phyloP scores from a whole-genome alignment of 2,113 vertebrate species.

The Suncus etruscus region DNA sequence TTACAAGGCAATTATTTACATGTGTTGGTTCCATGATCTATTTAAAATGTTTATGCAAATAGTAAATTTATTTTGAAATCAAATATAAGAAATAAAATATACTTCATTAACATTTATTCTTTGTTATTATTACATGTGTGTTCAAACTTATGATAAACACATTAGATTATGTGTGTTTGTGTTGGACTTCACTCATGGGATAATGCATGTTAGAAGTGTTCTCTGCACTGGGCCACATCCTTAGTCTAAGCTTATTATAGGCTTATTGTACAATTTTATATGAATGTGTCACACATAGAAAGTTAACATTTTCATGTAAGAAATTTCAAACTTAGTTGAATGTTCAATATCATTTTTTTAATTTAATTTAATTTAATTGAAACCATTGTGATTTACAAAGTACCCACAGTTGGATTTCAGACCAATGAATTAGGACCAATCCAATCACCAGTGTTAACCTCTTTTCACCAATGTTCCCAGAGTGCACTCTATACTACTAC shows the following conservation, averaged over 20 bases:
- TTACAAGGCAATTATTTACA: not conserved
- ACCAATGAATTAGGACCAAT: no score
- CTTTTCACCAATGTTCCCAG: no score
- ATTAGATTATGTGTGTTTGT: not conserved
- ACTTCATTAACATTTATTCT: not conserved
- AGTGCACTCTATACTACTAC: no score
- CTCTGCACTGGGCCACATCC: no score
- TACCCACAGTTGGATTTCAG: no score
- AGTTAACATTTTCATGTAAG: not conserved
- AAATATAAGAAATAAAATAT: conserved; percentile 19
- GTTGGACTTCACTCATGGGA: not conserved
- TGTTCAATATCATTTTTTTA: not conserved
- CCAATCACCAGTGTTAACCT: no score
- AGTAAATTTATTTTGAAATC: conserved; percentile 1
- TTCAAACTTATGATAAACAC: not conserved
- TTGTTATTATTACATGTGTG: not conserved
- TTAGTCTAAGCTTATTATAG: not conserved
- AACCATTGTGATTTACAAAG: no score
- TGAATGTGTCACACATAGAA: not conserved
- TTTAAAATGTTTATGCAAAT: not conserved
- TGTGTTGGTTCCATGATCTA: not conserved
- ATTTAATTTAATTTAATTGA: no score
- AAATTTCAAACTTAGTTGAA: not conserved
- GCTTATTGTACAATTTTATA: no score
- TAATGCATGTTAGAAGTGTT: not conserved